Percentiles rank a stretch among this genome's conserved stretches.
Conservation (phyloP, 64 coral and sea anemone species). For the Astreopora myriophthalma region DNA sequence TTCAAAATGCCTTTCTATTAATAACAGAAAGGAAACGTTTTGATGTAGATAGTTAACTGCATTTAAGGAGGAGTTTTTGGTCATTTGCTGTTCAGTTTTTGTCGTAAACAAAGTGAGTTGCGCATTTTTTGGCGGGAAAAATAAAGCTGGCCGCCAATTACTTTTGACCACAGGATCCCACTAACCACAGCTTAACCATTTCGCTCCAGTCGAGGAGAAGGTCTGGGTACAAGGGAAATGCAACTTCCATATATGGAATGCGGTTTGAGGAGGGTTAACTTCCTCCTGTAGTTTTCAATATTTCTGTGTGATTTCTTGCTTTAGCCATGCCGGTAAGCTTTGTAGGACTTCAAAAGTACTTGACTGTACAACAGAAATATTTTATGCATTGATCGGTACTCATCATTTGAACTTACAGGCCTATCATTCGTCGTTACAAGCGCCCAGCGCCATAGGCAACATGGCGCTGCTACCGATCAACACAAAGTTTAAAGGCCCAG, state of each 20-base stretch:
- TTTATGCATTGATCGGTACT: neutral
- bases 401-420: constrained; percentile 68
- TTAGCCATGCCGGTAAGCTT: constrained; percentile 95
- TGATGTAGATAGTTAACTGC: too few relatives aligned
- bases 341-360: neutral
- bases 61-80: too few relatives aligned
- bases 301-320: constrained; percentile 44
- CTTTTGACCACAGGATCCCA: too few relatives aligned
- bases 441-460: constrained; percentile 83
- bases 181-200: too few relatives aligned
- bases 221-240: neutral
- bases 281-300: constrained; percentile 38
- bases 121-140: too few relatives aligned
- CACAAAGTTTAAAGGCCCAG: constrained; percentile 92
- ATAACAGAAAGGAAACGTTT: too few relatives aligned
- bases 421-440: constrained; percentile 95
- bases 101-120: too few relatives aligned
- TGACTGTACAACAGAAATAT: neutral
- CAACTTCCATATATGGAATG: constrained; percentile 38
- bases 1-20: neutral
- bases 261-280: constrained; percentile 64
- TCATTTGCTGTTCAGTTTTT: too few relatives aligned
- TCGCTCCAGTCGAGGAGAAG: neutral
- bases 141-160: too few relatives aligned
- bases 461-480: constrained; percentile 98